A percentile compares a stretch with the other conserved stretches of the same genome.
Conservation (phyloP, 37 sponge, comb jelly and placozoan species). For the Oscarella lobularis region DNA sequence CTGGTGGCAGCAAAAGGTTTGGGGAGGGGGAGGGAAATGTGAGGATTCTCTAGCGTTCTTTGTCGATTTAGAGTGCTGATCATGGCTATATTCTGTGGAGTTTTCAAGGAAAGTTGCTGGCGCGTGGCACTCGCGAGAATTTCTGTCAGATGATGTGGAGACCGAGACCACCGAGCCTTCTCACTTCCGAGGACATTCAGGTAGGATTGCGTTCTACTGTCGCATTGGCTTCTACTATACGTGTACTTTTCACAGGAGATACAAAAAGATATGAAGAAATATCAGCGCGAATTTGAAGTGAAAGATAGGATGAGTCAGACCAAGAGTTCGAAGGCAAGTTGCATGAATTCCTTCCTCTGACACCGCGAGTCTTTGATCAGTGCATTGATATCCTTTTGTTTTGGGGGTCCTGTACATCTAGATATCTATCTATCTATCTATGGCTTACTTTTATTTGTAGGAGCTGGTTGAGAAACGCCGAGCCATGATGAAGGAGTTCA, state of each 20-base stretch:
- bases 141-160: conserved; percentile 85
- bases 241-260: conserved; percentile 28
- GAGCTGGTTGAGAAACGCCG: conserved; percentile 53
- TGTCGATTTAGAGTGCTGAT: conserved; percentile 36
- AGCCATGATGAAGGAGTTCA: conserved; percentile 30
- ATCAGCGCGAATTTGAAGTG: conserved; percentile 66
- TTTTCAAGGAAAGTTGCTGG: conserved; percentile 76
- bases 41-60: background rate
- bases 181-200: conserved; percentile 55
- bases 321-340: conserved; percentile 81
- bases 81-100: conserved; percentile 88
- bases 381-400: background rate
- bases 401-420: background rate
- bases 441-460: conserved; percentile 23
- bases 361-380: background rate
- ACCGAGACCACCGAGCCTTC: conserved; percentile 82
- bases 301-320: conserved; percentile 49
- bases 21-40: background rate
- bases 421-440: background rate
- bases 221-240: background rate
- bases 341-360: background rate
- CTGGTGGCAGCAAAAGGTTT: conserved; percentile 17
- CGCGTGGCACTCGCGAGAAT: conserved; percentile 45
- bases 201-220: conserved; percentile 13
- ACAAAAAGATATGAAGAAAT: conserved; percentile 73